These are phyloP conservation scores for Pseudorasbora parva DNA, from an alignment of 2,113 vertebrate genomes.

Conservation along the genomic window DNA sequence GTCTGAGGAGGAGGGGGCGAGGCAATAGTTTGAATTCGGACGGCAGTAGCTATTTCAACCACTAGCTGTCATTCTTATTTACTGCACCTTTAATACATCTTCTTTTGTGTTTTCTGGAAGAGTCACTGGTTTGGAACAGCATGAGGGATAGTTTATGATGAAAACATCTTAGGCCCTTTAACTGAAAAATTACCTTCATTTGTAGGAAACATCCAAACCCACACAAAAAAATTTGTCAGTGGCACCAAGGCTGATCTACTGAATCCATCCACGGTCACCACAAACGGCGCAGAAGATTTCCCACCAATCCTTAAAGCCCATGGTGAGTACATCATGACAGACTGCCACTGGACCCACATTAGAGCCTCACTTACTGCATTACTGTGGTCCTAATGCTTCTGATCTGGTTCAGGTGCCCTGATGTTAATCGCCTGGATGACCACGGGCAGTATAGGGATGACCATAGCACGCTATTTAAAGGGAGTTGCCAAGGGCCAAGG, in stretches of 20 bases:
- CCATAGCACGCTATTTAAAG: conserved; percentile 76
- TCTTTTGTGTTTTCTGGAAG: not conserved
- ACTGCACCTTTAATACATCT: not conserved
- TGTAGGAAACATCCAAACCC: conserved; percentile 69
- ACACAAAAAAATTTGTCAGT: conserved; percentile 53
- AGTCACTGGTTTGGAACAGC: not conserved
- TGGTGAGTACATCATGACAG: conserved; percentile 54
- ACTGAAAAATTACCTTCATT: not conserved
- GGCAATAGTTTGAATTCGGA: no score
- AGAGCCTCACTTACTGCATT: not conserved
- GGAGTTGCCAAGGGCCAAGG: conserved; percentile 37
- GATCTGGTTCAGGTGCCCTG: conserved; percentile 70
- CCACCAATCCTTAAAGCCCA: conserved; percentile 63
- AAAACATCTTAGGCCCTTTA: not conserved
- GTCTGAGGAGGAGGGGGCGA: no score
- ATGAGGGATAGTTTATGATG: not conserved
- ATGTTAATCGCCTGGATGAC: conserved; percentile 84
- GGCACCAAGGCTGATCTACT: conserved; percentile 58
- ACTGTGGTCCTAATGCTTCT: not conserved
- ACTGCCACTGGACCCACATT: not conserved
- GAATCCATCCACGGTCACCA: not conserved
- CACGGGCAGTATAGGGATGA: conserved; percentile 76
- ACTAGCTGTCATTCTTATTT: no score
- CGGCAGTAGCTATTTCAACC: no score
- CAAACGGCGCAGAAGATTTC: not conserved